phyloP scores from a whole-genome alignment of 2,888 invertebrate genomes.

The Cantharis lateralis region DNA sequence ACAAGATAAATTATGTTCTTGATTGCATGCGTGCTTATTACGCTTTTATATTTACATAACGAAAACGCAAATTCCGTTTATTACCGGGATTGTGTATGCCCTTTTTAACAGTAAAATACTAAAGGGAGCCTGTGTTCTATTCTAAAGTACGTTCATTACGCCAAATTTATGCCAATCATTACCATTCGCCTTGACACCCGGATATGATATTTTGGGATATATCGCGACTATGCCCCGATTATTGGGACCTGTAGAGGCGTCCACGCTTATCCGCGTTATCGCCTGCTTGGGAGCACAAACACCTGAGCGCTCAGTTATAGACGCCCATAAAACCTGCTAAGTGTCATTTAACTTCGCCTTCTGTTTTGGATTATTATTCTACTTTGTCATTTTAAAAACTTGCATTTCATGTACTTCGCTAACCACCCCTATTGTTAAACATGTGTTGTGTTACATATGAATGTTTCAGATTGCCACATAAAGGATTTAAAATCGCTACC shows the following conservation, averaged over 20 bases:
- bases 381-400: conserved; percentile 32
- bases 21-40: conserved; percentile 41
- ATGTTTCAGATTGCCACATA: conserved; percentile 2
- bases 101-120: conserved; percentile 25
- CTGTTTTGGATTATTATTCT: conserved; percentile 31
- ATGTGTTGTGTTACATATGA: conserved; percentile 14
- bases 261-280: conserved; percentile 57
- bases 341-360: conserved; percentile 38
- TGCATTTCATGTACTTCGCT: conserved; percentile 21
- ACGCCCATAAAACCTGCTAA: conserved; percentile 39
- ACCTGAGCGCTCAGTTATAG: conserved; percentile 51
- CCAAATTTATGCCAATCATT: conserved; percentile 58
- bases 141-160: conserved; percentile 54
- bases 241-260: conserved; percentile 46
- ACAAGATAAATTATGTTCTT: conserved; percentile 45
- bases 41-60: conserved; percentile 37
- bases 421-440: conserved; percentile 6
- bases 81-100: conserved; percentile 33
- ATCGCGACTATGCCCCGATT: conserved; percentile 47
- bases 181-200: conserved; percentile 55
- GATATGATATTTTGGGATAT: conserved; percentile 52
- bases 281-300: conserved; percentile 53
- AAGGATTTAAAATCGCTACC: background rate
- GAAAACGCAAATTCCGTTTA: conserved; percentile 41
- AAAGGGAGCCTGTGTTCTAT: conserved; percentile 19